Evolutionary conservation across 2,113 vertebrate genomes (phyloP).

Genomic region (Trochalopteron elliotii): DNA sequence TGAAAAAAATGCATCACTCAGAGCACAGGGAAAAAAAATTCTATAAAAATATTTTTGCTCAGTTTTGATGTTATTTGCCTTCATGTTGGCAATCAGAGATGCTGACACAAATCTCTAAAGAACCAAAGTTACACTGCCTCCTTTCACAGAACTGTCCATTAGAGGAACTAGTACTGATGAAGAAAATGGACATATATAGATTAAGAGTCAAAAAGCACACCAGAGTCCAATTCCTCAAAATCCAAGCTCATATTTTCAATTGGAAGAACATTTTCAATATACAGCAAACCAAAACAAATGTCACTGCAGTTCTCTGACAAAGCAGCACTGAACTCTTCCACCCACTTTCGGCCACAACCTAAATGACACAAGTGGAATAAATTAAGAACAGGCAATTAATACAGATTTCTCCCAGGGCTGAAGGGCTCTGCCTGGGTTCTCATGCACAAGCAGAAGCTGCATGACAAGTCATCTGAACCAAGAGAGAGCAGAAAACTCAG

Average conservation of each 20-base stretch:
- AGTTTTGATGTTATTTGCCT: background rate
- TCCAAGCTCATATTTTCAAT: background rate
- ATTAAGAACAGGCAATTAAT: background rate
- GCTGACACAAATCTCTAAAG: background rate
- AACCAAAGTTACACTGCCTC: background rate
- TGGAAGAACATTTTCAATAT: background rate
- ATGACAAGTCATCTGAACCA: background rate
- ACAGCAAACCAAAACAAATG: background rate
- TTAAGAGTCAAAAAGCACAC: background rate
- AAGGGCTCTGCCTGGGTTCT: background rate
- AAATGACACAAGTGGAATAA: background rate
- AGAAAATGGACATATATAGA: background rate
- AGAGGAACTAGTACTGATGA: background rate
- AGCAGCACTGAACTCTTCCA: background rate
- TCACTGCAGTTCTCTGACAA: background rate
- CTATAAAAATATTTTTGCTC: background rate
- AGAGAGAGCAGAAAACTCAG: background rate
- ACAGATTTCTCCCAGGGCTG: background rate
- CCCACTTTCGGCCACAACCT: background rate
- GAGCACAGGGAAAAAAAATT: background rate
- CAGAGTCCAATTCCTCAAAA: background rate
- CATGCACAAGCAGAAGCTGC: background rate
- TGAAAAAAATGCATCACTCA: background rate
- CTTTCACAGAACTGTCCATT: background rate
- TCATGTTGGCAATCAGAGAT: background rate